Evolutionary conservation across 1,140 invertebrate species (phyloP).

Genomic region (Conopomorpha cramerella): DNA sequence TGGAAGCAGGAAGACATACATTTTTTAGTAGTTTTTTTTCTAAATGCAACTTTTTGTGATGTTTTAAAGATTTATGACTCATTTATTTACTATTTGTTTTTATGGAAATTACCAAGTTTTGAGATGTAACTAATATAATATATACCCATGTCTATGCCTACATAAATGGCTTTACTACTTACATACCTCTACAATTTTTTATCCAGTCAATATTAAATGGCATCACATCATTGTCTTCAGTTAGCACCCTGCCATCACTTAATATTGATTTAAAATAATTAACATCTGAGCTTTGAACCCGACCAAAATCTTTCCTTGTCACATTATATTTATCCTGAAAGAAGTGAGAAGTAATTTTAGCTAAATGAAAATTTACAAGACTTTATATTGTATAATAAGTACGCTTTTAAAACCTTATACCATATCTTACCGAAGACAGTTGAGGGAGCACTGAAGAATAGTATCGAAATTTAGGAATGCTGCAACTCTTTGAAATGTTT

Average conservation of each 20-base stretch:
- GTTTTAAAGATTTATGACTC: neutral
- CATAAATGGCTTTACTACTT: too few relatives aligned
- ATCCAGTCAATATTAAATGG: constrained; percentile 93
- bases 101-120: neutral
- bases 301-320: constrained; percentile 27
- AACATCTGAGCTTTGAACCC: constrained; percentile 20
- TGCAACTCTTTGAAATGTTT: too few relatives aligned
- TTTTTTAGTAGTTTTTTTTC: neutral
- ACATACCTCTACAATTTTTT: constrained; percentile 85
- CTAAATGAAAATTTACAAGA: too few relatives aligned
- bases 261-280: constrained; percentile 75
- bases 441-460: too few relatives aligned
- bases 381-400: too few relatives aligned
- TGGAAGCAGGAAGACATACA: neutral
- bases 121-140: neutral
- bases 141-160: too few relatives aligned
- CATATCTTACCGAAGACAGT: too few relatives aligned
- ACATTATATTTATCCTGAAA: constrained; percentile 44
- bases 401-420: too few relatives aligned
- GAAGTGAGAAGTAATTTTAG: too few relatives aligned
- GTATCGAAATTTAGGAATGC: too few relatives aligned
- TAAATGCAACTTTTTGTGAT: neutral
- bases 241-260: constrained; percentile 71
- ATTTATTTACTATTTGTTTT: neutral
- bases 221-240: constrained; percentile 76